These are phyloP conservation scores for Sicus ferrugineus DNA, from an alignment of 2,888 invertebrate genomes.

Conservation along the genomic window DNA sequence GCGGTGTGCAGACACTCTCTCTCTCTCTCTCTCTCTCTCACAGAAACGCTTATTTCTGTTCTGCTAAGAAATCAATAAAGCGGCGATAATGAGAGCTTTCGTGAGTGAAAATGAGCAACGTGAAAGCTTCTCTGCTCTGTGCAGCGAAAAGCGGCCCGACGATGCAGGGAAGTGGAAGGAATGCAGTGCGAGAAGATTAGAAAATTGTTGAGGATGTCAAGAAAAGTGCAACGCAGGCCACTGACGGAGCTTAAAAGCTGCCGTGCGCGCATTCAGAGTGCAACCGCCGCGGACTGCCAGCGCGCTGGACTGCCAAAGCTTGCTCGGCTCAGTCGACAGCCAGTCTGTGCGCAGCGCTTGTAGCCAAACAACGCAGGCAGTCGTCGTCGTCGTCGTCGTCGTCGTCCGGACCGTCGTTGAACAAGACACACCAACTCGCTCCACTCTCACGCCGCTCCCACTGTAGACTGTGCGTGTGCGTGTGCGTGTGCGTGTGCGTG, in stretches of 20 bases:
- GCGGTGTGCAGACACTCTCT: neutral
- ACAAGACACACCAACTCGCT: constrained; percentile 12
- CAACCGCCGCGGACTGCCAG: constrained; percentile 36
- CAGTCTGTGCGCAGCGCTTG: constrained; percentile 57
- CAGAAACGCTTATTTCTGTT: neutral
- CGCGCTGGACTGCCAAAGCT: too few species aligned
- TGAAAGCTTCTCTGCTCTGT: constrained; percentile 20
- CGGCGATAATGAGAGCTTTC: constrained; percentile 1
- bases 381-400: constrained; percentile 8
- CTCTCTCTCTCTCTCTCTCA: neutral
- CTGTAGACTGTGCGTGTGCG: too few species aligned
- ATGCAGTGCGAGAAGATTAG: neutral
- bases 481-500: too few species aligned
- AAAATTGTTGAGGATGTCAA: constrained; percentile 1
- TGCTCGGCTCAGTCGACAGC: constrained; percentile 54
- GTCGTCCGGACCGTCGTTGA: constrained; percentile 13
- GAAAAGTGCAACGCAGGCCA: constrained; percentile 36
- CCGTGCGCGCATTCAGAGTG: constrained; percentile 20
- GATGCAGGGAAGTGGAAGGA: neutral
- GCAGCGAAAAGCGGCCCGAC: neutral
- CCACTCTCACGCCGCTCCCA: constrained; percentile 5
- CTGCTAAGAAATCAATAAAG: constrained; percentile 26
- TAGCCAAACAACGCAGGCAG: constrained; percentile 16
- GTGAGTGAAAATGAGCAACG: constrained; percentile 14
- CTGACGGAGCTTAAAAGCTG: constrained; percentile 42